Percentiles rank a stretch among this genome's conserved stretches.
Evolutionary conservation across 2,888 invertebrate species (phyloP).

Genomic region (Eupeodes luniger): DNA sequence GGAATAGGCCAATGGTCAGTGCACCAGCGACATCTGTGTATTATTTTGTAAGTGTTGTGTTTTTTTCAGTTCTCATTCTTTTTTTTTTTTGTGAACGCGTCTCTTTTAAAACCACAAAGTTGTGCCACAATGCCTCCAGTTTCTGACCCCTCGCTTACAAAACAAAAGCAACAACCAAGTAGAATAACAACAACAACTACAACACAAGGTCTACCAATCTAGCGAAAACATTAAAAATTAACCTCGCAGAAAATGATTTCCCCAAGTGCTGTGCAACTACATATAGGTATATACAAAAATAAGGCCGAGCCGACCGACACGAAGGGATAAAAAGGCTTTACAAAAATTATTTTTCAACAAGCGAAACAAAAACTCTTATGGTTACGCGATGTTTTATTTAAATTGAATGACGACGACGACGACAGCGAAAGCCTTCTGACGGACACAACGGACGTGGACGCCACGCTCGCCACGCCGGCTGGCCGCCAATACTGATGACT

Average conservation of each 20-base stretch:
- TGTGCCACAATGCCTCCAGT: conserved; percentile 27
- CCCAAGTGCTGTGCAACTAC: conserved; percentile 22
- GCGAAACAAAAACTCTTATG: conserved; percentile 30
- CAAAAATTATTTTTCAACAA: conserved; percentile 20
- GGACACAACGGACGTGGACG: background rate
- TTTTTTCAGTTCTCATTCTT: background rate
- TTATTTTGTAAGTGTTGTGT: conserved; percentile 22
- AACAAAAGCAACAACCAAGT: background rate
- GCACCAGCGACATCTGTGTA: conserved; percentile 54
- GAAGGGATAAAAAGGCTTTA: conserved; percentile 19
- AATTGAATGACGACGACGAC: conserved; percentile 38
- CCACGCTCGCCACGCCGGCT: no score
- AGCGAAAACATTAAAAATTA: conserved; percentile 54
- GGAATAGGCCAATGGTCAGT: conserved; percentile 46
- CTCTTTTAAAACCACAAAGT: conserved; percentile 26
- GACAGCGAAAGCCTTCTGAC: background rate
- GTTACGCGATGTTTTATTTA: conserved; percentile 54
- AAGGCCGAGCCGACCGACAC: conserved; percentile 30
- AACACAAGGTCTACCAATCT: conserved; percentile 41
- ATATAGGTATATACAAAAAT: conserved; percentile 14
- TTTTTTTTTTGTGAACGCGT: background rate
- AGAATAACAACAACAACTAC: background rate
- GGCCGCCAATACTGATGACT: no score
- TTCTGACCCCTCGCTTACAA: background rate
- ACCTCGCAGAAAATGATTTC: conserved; percentile 42